These are phyloP conservation scores for Leptonema lineaticorne DNA, from an alignment of 1,140 invertebrate species.

Conservation along the genomic window DNA sequence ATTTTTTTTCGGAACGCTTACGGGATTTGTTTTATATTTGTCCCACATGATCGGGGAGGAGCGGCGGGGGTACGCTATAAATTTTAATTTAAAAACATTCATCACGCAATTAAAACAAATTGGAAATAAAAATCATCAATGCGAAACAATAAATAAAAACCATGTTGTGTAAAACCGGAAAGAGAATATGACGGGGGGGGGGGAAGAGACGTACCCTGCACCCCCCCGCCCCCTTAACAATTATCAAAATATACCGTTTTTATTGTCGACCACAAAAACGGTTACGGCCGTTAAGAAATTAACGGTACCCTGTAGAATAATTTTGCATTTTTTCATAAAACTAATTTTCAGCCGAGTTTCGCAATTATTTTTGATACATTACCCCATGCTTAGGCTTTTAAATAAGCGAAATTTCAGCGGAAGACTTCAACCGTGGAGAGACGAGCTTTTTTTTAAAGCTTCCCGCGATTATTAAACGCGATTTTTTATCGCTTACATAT, in stretches of 20 bases:
- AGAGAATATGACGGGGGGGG: neutral
- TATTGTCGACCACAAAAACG: slow-evolving; percentile 14
- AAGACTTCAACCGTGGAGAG: too few relatives aligned
- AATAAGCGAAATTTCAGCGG: too few relatives aligned
- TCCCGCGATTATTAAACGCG: too few relatives aligned
- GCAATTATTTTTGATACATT: slow-evolving; percentile 13
- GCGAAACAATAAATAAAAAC: neutral
- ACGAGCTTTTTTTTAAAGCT: too few relatives aligned
- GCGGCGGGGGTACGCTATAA: too few relatives aligned
- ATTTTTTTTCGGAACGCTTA: neutral
- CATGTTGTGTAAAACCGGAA: neutral
- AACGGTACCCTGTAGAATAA: slow-evolving; percentile 13
- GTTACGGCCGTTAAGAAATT: slow-evolving; percentile 10
- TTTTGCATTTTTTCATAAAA: neutral
- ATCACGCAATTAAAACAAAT: neutral
- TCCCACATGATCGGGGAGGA: too few relatives aligned
- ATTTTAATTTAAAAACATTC: too few relatives aligned
- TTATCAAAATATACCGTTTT: slow-evolving; percentile 14
- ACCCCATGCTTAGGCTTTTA: too few relatives aligned
- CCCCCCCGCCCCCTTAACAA: too few relatives aligned
- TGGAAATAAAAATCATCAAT: neutral
- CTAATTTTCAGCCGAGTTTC: neutral
- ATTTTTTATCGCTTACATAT: too few relatives aligned
- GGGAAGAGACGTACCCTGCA: too few relatives aligned
- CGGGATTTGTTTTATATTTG: neutral